phyloP scores from a whole-genome alignment of 2,113 vertebrate species.

The Pogonocichla stellata region DNA sequence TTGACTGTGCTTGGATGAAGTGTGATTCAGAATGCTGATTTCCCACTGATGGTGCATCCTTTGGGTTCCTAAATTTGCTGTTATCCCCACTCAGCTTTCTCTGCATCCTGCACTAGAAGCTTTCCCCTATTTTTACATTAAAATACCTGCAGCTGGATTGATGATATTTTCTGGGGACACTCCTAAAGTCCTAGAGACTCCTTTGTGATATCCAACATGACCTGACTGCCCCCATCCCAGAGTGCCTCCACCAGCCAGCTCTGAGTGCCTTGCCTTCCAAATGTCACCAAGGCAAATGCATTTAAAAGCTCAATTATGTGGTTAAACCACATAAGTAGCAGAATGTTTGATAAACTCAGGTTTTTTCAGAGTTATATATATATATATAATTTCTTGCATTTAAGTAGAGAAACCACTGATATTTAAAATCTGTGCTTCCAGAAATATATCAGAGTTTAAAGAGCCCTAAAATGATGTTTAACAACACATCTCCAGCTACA shows the following conservation, averaged over 20 bases:
- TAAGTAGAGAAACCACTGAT: not conserved
- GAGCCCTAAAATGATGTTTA: not conserved
- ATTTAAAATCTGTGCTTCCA: not conserved
- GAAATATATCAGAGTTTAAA: slow-evolving; percentile 21
- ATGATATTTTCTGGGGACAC: not conserved
- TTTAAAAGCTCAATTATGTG: not conserved
- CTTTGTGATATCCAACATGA: not conserved
- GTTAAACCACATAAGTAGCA: not conserved
- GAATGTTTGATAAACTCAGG: not conserved
- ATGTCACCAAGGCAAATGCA: not conserved
- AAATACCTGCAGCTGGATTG: not conserved
- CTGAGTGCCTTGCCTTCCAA: not conserved
- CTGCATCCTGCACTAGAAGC: not conserved
- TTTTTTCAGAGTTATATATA: not conserved
- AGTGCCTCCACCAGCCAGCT: not conserved
- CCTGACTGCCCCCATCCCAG: not conserved
- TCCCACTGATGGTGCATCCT: not conserved
- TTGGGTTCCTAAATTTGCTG: not conserved
- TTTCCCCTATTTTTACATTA: not conserved
- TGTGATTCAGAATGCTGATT: not conserved
- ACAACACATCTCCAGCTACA: not conserved
- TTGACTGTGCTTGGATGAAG: not conserved
- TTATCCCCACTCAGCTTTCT: not conserved
- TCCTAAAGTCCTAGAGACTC: not conserved
- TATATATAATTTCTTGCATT: not conserved